Evolutionary conservation across 2,113 vertebrate species (phyloP).

Genomic region (Tinamus guttatus): DNA sequence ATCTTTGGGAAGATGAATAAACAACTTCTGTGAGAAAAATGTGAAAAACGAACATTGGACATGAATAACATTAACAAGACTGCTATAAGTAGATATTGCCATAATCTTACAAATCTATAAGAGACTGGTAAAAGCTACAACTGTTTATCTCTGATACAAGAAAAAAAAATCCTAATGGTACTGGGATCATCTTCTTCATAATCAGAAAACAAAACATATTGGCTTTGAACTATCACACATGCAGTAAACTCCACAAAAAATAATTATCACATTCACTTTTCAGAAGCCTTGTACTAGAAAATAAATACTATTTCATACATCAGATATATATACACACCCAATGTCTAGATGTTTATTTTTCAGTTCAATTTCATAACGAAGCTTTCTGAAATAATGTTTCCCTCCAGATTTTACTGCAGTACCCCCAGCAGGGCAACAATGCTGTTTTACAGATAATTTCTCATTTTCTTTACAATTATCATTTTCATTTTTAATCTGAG

Average conservation of each 20-base stretch:
- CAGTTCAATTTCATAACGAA: neutral
- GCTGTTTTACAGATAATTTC: accelerated
- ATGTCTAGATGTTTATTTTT: neutral
- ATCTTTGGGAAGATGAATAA: conserved; percentile 62
- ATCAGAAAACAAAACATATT: accelerated
- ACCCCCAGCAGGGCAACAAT: neutral
- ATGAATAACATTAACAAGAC: neutral
- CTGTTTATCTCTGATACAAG: accelerated
- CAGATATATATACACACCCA: neutral
- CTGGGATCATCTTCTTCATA: neutral
- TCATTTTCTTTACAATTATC: accelerated
- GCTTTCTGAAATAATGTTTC: neutral
- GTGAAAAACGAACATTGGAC: neutral
- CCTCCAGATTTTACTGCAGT: neutral
- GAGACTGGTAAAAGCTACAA: neutral
- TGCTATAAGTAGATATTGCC: neutral
- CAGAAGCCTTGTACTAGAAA: neutral
- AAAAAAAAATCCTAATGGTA: too few relatives aligned
- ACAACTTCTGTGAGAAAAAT: neutral
- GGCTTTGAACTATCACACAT: accelerated
- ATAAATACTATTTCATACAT: accelerated
- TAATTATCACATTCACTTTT: neutral
- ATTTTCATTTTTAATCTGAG: neutral
- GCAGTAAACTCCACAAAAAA: neutral
- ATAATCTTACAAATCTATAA: neutral